phyloP scores from a whole-genome alignment of 2,797 vertebrate genomes.

The Leptatherina wallacei region DNA sequence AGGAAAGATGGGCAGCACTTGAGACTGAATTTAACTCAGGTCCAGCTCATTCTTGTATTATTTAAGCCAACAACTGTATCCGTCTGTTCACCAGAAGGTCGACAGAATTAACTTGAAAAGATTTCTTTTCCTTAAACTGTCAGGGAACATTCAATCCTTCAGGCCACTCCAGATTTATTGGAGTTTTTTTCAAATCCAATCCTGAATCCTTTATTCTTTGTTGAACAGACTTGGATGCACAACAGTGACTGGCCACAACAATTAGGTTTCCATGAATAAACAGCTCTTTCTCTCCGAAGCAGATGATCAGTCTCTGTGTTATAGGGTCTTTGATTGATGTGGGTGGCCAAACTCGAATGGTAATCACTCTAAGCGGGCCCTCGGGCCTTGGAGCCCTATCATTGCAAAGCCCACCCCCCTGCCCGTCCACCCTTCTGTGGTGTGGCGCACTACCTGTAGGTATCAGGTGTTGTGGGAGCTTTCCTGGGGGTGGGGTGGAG shows the following conservation, averaged over 20 bases:
- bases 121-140: conserved; percentile 70
- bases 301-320: conserved; percentile 76
- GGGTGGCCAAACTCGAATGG: conserved; percentile 80
- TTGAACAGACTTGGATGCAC: conserved; percentile 68
- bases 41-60: conserved; percentile 73
- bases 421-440: not conserved
- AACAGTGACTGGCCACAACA: conserved; percentile 74
- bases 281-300: conserved; percentile 69
- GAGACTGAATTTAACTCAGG: conserved; percentile 74
- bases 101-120: conserved; percentile 79
- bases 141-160: conserved; percentile 71
- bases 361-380: conserved; percentile 67
- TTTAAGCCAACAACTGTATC: conserved; percentile 72
- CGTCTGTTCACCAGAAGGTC: conserved; percentile 79
- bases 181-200: conserved; percentile 67
- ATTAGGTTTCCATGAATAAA: conserved; percentile 75
- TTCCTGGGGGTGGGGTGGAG: conserved; percentile 52
- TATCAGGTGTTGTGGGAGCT: conserved; percentile 82
- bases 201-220: conserved; percentile 71
- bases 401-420: conserved; percentile 63
- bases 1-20: conserved; percentile 76
- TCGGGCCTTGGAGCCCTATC: conserved; percentile 68
- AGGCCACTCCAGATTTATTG: conserved; percentile 73
- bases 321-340: conserved; percentile 77
- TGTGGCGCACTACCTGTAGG: conserved; percentile 74